Evolutionary conservation across 2,797 vertebrate genomes (phyloP).

Genomic region (Spinus pinus): DNA sequence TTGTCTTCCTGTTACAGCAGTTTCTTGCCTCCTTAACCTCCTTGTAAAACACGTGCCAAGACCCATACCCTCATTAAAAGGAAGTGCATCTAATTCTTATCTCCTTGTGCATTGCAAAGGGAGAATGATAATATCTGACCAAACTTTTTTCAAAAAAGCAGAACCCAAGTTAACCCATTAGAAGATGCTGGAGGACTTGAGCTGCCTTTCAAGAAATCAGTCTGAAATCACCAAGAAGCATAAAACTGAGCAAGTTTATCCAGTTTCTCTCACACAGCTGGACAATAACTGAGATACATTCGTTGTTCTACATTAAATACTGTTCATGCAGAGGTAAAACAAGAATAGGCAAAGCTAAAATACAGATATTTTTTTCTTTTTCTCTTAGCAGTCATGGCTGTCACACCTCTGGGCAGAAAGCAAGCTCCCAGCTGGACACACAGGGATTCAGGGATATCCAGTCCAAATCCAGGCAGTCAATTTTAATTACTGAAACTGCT

Average conservation of each 20-base stretch:
- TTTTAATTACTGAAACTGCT: background rate
- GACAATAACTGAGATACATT: background rate
- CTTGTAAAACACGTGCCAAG: background rate
- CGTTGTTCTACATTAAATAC: background rate
- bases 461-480: background rate
- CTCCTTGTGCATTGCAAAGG: background rate
- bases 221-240: background rate
- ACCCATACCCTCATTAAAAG: background rate
- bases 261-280: background rate
- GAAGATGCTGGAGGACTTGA: slow-evolving; percentile 12
- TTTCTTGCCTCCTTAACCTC: background rate
- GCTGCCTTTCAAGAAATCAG: background rate
- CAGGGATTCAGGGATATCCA: background rate
- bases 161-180: background rate
- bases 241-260: background rate
- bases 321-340: background rate
- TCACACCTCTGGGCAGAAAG: background rate
- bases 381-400: background rate
- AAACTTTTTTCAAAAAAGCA: background rate
- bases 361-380: background rate
- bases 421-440: background rate
- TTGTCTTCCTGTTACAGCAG: background rate
- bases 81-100: background rate
- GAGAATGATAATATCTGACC: background rate
- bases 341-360: background rate